Evolutionary conservation across 2,888 invertebrate species (phyloP).

Genomic region (Callimorpha dominula): DNA sequence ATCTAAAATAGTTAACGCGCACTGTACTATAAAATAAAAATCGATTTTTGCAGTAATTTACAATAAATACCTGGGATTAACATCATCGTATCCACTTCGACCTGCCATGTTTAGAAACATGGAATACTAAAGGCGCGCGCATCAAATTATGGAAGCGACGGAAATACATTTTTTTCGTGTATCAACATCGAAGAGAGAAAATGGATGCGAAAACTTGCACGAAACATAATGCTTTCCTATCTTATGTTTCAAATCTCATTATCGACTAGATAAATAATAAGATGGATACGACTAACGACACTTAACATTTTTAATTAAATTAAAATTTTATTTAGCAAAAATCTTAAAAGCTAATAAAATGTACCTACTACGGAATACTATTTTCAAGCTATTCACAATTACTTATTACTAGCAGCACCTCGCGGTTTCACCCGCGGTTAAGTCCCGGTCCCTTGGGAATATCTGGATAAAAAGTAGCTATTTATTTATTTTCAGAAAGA

Average conservation of each 20-base stretch:
- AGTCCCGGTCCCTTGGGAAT: no score
- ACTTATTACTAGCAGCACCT: no score
- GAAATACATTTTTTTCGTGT: slow-evolving; percentile 35
- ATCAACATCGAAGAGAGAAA: slow-evolving; percentile 30
- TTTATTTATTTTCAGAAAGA: no score
- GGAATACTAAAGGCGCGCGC: slow-evolving; percentile 83
- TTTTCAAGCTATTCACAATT: no score
- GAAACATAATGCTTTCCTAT: background rate
- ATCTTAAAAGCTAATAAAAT: no score
- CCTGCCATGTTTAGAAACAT: slow-evolving; percentile 95
- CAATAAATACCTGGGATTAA: slow-evolving; percentile 90
- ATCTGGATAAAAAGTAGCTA: no score
- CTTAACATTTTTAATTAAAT: no score
- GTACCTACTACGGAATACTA: no score
- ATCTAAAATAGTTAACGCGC: slow-evolving; percentile 43
- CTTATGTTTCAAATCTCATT: background rate
- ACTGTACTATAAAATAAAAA: slow-evolving; percentile 38
- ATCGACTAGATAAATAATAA: background rate
- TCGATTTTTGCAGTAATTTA: slow-evolving; percentile 60
- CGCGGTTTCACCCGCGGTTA: no score
- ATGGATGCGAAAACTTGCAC: background rate
- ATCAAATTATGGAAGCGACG: slow-evolving; percentile 62
- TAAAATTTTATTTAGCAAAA: no score
- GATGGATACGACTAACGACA: no score
- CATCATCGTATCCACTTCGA: slow-evolving; percentile 94